A percentile compares a stretch with the other conserved stretches of the same genome.
Conservation (phyloP, 2,888 invertebrate genomes). For the Drosophila stalkeri region DNA sequence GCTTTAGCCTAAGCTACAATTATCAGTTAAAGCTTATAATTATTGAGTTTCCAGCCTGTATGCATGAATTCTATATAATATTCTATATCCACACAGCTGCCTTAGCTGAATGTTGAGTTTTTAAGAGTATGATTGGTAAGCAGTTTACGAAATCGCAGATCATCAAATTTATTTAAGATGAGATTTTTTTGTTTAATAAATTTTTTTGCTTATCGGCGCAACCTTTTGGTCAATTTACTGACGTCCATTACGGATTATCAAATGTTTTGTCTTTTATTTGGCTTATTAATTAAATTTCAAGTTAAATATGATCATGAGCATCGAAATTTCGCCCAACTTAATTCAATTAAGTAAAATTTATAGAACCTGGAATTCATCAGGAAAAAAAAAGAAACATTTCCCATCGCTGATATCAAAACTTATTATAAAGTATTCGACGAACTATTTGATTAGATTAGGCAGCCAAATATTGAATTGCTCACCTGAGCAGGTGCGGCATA, state of each 20-base stretch:
- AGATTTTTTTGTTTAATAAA: background rate
- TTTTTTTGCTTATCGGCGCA: constrained; percentile 26
- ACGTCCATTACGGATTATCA: constrained; percentile 13
- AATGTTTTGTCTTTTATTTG: background rate
- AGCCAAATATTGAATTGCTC: constrained; percentile 8
- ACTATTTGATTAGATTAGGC: constrained; percentile 58
- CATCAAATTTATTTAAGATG: constrained; percentile 4
- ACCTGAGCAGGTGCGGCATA: constrained; percentile 27
- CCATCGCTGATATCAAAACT: constrained; percentile 21
- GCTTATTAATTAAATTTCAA: constrained; percentile 32
- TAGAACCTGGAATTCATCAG: background rate
- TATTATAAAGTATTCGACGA: constrained; percentile 4
- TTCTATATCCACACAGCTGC: background rate
- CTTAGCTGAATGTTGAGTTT: constrained; percentile 2
- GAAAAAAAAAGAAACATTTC: constrained; percentile 3
- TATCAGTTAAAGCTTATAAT: constrained; percentile 7
- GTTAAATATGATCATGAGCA: constrained; percentile 18
- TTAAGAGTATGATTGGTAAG: constrained; percentile 15
- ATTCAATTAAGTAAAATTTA: constrained; percentile 48
- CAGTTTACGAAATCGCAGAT: background rate
- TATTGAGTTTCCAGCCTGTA: constrained; percentile 15
- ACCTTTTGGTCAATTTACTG: background rate
- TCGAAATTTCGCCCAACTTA: constrained; percentile 11
- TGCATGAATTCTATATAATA: constrained; percentile 2
- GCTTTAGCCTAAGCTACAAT: constrained; percentile 28